Evolutionary conservation across 92 coral and sea anemone genomes (phyloP).

Genomic region (Siderastrea radians): DNA sequence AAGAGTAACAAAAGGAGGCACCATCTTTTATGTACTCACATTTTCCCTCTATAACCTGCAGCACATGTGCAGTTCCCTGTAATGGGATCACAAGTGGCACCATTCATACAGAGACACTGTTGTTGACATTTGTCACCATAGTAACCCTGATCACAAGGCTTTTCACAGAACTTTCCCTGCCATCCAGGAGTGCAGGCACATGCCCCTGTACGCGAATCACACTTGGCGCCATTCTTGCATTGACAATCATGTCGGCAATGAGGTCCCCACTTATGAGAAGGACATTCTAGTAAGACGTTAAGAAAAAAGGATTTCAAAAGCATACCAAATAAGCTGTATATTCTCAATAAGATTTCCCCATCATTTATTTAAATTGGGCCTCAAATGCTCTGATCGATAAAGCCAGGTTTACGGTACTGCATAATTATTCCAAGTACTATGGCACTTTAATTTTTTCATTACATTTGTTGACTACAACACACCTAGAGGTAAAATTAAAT

Average conservation of each 20-base stretch:
- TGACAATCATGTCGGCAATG: constrained; percentile 81
- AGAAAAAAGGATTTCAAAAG: too few relatives aligned
- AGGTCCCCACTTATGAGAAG: constrained; percentile 83
- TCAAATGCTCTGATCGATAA: too few relatives aligned
- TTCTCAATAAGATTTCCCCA: too few relatives aligned
- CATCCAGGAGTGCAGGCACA: constrained; percentile 91
- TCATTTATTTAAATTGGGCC: too few relatives aligned
- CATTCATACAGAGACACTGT: constrained; percentile 75
- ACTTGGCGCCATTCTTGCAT: constrained; percentile 84
- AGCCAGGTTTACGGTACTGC: too few relatives aligned
- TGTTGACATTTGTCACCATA: constrained; percentile 86
- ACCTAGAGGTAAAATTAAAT: too few relatives aligned
- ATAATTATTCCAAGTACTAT: too few relatives aligned
- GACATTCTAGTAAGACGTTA: constrained; percentile 62
- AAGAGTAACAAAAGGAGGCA: not conserved
- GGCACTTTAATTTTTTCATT: too few relatives aligned
- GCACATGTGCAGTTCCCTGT: constrained; percentile 91
- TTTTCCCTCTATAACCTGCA: constrained; percentile 80
- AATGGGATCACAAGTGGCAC: constrained; percentile 83
- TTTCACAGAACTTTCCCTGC: constrained; percentile 79
- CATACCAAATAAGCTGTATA: too few relatives aligned
- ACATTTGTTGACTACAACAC: too few relatives aligned
- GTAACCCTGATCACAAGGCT: constrained; percentile 85
- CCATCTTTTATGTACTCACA: constrained; percentile 25
- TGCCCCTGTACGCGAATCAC: constrained; percentile 79